Base-by-base conservation (phyloP, 2,888 invertebrate genomes). In the Limnephilus marmoratus region DNA sequence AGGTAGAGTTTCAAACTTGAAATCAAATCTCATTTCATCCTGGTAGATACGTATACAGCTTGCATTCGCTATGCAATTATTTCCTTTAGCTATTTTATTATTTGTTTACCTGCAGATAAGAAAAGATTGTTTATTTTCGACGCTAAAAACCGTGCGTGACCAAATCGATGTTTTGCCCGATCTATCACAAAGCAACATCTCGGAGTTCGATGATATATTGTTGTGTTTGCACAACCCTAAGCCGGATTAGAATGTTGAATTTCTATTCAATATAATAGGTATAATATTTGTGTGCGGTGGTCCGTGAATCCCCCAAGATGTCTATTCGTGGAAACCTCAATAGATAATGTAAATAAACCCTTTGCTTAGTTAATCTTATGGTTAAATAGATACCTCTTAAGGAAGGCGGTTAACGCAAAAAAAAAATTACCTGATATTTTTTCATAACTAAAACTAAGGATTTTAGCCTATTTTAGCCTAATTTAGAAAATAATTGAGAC, bases 131-230 rank as follows among this genome's bases (percentile, higher is more conserved):
- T 89, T 80, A 24, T 89, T 37, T 37, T 81, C 34, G 68, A 80
- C 12, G 88, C 68, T 81, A 89, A 89, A 89, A 80, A 37, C 37
- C 11, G 88, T 80, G 80, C 88, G 88, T 89, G 88, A 53, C 88
- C 18, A 88, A 88, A 37, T 80, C 24, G 80, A n/a, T 88, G 68
- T 80, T 88, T 88, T 9, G 88, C 37, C 80, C 24, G 18, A 37
- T 88, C 37, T 88, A 88, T 80, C 88, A 34, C 80, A 34, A 80
- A 15, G 34, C 24, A 13, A 53, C 68, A 89, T 89, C 37, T 89
- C 31, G 81, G n/a, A 18, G 53, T 53, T 80, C 37, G 88, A 89
- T 80, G 81, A 81, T 89, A 49, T 49, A 86, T 41, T 41, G 80
- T 68, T 37, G 31, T 89, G 88, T 89, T 89, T 89, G 37, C 34